Conservation (phyloP, 1,140 invertebrate genomes). For the Polypedilum pembai region DNA sequence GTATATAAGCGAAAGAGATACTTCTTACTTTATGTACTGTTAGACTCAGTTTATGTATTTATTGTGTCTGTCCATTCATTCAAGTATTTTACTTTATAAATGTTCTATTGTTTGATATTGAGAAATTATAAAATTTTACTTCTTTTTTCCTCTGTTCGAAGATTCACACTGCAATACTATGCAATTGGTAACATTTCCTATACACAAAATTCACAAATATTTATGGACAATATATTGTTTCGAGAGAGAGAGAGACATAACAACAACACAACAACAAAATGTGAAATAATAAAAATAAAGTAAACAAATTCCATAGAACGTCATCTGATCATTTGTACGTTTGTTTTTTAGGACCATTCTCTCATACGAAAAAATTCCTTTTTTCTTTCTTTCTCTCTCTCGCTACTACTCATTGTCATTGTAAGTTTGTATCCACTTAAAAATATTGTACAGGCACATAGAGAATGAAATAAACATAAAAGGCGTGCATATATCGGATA, state of each 20-base stretch:
- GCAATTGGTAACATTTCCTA: background rate
- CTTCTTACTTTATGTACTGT: conserved; percentile 4
- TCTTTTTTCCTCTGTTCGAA: background rate
- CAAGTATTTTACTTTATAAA: conserved; percentile 25
- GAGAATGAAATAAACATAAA: background rate
- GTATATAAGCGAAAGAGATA: background rate
- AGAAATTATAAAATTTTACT: no score
- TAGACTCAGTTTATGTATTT: background rate
- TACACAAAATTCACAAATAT: conserved; percentile 21
- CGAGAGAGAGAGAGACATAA: background rate
- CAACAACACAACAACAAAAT: conserved; percentile 1
- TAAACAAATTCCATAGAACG: conserved; percentile 21
- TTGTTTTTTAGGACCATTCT: background rate
- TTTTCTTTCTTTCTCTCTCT: no score
- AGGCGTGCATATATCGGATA: background rate
- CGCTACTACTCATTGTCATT: no score
- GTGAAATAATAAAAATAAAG: conserved; percentile 25
- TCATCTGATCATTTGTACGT: conserved; percentile 22
- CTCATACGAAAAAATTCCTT: no score
- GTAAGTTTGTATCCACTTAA: no score
- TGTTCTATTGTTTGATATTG: conserved; percentile 23
- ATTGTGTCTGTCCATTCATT: conserved; percentile 15
- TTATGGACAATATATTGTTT: conserved; percentile 22
- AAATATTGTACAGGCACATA: background rate
- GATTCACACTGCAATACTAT: background rate